Evolutionary conservation across 1,140 invertebrate species (phyloP).

Genomic region (Subanguina moxae): DNA sequence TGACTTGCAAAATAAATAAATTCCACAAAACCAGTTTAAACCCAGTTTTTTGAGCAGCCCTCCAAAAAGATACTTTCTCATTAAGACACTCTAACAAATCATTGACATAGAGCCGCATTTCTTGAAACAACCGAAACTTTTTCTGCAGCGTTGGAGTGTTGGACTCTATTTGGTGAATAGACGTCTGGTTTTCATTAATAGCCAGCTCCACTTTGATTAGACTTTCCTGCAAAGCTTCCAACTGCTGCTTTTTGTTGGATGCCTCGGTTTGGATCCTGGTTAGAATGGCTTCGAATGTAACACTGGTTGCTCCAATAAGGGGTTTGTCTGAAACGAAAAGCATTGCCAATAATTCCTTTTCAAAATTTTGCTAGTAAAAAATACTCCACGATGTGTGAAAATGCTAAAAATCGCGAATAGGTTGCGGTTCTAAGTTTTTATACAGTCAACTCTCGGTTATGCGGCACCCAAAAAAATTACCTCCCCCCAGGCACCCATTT

Average conservation of each 20-base stretch:
- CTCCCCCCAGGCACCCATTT: too few species aligned
- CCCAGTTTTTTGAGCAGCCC: too few species aligned
- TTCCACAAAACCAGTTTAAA: too few species aligned
- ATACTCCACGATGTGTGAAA: too few species aligned
- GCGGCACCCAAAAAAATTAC: too few species aligned
- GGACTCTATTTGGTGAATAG: conserved; percentile 23
- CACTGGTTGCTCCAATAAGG: not conserved
- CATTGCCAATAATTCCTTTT: not conserved
- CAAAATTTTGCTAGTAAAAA: not conserved
- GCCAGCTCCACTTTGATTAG: conserved; percentile 1
- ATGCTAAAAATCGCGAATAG: too few species aligned
- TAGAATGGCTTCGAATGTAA: conserved; percentile 14
- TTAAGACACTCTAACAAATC: conserved; percentile 47
- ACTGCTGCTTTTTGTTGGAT: conserved; percentile 13
- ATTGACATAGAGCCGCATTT: conserved; percentile 32
- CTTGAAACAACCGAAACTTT: conserved; percentile 44
- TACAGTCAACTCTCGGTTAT: too few species aligned
- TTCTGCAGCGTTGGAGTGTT: conserved; percentile 26
- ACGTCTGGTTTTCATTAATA: conserved; percentile 16
- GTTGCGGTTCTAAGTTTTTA: too few species aligned
- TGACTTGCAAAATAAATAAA: too few species aligned
- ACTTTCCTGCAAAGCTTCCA: conserved; percentile 6
- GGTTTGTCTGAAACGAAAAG: not conserved
- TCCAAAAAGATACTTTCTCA: conserved; percentile 33
- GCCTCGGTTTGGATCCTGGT: conserved; percentile 11